Conservation (phyloP, 2,888 invertebrate species). For the Gerris lacustris region DNA sequence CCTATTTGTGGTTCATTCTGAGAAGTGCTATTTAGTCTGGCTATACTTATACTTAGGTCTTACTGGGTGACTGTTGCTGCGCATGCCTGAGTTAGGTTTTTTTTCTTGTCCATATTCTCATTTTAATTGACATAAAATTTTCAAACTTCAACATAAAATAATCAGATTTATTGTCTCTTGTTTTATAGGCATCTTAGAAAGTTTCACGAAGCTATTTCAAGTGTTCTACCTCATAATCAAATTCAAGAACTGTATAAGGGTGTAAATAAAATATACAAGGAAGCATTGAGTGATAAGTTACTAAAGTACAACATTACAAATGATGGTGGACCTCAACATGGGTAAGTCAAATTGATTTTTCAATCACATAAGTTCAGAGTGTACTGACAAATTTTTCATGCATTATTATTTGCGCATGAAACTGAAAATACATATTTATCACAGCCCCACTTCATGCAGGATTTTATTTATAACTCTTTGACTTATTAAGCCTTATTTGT, state of each 20-base stretch:
- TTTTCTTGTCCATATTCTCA: too few species aligned
- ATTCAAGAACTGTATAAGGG: constrained; percentile 54
- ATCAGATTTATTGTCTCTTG: too few species aligned
- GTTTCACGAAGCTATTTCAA: constrained; percentile 78
- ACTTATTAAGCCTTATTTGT: not conserved
- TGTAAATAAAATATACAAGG: constrained; percentile 76
- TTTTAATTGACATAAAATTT: too few species aligned
- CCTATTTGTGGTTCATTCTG: too few species aligned
- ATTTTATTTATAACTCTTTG: not conserved
- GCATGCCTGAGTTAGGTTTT: too few species aligned
- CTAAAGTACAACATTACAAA: constrained; percentile 77
- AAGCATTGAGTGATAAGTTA: constrained; percentile 70
- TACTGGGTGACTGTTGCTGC: too few species aligned
- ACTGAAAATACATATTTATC: not conserved
- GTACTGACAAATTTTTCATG: not conserved
- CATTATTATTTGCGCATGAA: not conserved
- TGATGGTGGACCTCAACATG: constrained; percentile 94
- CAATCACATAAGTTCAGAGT: too few species aligned
- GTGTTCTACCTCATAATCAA: constrained; percentile 56
- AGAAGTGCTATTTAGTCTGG: too few species aligned
- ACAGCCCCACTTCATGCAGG: too few species aligned
- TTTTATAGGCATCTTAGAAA: constrained; percentile 54
- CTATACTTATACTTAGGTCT: too few species aligned
- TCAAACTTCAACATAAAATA: too few species aligned
- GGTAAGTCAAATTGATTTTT: constrained; percentile 38